A percentile compares a stretch with the other conserved stretches of the same genome.
phyloP scores from a whole-genome alignment of 1,140 invertebrate species.

The Sesamia nonagrioides region DNA sequence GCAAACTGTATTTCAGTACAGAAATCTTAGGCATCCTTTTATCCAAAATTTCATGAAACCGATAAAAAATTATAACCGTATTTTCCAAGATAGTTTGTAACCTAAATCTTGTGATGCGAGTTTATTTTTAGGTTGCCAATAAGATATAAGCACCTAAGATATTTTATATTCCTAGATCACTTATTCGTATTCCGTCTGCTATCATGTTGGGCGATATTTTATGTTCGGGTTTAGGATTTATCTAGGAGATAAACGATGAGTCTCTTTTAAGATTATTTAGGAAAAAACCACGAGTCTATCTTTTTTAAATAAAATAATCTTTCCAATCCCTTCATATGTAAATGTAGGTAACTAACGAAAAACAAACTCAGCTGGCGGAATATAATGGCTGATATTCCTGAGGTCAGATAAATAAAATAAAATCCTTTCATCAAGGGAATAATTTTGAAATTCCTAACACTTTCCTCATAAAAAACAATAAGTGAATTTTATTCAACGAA shows the following conservation, averaged over 20 bases:
- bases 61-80: slow-evolving; percentile 11
- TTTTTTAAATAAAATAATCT: neutral
- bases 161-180: slow-evolving; percentile 37
- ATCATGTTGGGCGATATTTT: slow-evolving; percentile 1
- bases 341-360: no score
- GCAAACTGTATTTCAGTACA: neutral
- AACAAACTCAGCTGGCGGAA: no score
- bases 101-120: neutral
- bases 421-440: no score
- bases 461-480: no score
- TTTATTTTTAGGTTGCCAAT: slow-evolving; percentile 25
- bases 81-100: neutral
- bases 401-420: no score
- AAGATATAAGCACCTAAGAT: slow-evolving; percentile 27
- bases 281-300: neutral
- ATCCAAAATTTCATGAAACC: neutral
- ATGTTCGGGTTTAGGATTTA: neutral
- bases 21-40: neutral
- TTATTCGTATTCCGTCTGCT: slow-evolving; percentile 27
- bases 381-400: no score
- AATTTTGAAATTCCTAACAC: no score
- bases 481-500: no score
- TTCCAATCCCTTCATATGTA: neutral
- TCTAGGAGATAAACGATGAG: neutral
- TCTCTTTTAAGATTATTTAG: neutral